Conservation (phyloP, 2,888 invertebrate genomes). For the Dasypogon diadema region DNA sequence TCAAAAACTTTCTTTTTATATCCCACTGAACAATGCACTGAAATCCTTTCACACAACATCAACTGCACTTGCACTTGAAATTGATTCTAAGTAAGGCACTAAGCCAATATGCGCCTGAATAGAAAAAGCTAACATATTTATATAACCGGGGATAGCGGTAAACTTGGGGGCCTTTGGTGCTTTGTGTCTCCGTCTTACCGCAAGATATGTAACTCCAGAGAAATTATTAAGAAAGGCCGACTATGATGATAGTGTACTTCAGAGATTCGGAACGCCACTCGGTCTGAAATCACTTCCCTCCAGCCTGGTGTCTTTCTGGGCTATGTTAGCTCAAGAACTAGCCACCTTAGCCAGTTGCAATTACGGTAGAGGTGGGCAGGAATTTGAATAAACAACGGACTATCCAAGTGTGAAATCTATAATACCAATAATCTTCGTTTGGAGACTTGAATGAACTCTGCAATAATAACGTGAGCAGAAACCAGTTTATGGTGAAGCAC, state of each 20-base stretch:
- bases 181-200: neutral
- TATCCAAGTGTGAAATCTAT: too few species aligned
- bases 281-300: neutral
- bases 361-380: too few species aligned
- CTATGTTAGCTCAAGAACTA: neutral
- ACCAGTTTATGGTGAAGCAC: too few species aligned
- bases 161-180: constrained; percentile 4
- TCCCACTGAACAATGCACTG: too few species aligned
- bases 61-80: neutral
- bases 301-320: neutral
- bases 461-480: too few species aligned
- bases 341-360: too few species aligned
- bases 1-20: too few species aligned
- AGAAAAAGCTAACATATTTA: constrained; percentile 34
- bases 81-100: neutral
- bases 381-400: too few species aligned
- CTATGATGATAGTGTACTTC: neutral
- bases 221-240: constrained; percentile 15
- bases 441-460: too few species aligned
- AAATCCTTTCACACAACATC: too few species aligned
- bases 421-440: too few species aligned
- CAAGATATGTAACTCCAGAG: neutral
- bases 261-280: neutral
- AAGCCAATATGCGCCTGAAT: constrained; percentile 7
- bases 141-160: constrained; percentile 43